A percentile compares a stretch with the other conserved stretches of the same genome.
These are phyloP conservation scores for Drosophila mimetica DNA, from an alignment of 2,888 invertebrate species.

Conservation along the genomic window DNA sequence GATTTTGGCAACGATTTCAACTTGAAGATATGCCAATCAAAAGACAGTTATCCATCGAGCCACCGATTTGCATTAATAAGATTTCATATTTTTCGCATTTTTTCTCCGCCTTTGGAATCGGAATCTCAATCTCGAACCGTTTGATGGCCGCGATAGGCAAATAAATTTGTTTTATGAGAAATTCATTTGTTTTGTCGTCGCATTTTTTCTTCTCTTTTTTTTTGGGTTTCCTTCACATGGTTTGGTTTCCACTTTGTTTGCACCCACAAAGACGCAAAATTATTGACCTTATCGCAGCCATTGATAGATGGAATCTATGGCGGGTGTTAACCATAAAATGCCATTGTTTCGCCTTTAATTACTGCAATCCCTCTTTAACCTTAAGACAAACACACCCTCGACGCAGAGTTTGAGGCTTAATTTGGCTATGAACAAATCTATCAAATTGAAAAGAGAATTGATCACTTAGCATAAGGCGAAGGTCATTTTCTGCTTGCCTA, in stretches of 20 bases:
- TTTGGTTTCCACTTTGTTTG: slow-evolving; percentile 40
- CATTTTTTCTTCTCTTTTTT: slow-evolving; percentile 4
- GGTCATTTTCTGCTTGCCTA: slow-evolving; percentile 17
- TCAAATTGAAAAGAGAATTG: slow-evolving; percentile 26
- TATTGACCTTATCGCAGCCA: slow-evolving; percentile 46
- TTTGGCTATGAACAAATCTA: slow-evolving; percentile 22
- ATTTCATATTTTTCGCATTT: slow-evolving; percentile 32
- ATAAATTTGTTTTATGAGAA: slow-evolving; percentile 41
- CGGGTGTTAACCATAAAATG: slow-evolving; percentile 44
- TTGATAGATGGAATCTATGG: slow-evolving; percentile 36
- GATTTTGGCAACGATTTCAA: slow-evolving; percentile 49
- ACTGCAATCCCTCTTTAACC: slow-evolving; percentile 32
- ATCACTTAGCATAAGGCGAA: slow-evolving; percentile 45
- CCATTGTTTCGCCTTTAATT: slow-evolving; percentile 39
- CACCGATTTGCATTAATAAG: slow-evolving; percentile 70
- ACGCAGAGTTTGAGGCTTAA: slow-evolving; percentile 18
- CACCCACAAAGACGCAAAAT: slow-evolving; percentile 24
- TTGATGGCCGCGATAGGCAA: slow-evolving; percentile 34
- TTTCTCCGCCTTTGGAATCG: slow-evolving; percentile 17
- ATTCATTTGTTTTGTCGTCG: slow-evolving; percentile 40
- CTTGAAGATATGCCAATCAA: slow-evolving; percentile 54
- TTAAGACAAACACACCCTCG: slow-evolving; percentile 35
- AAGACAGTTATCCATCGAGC: slow-evolving; percentile 36
- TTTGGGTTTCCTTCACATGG: slow-evolving; percentile 44
- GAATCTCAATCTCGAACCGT: neutral